phyloP scores from a whole-genome alignment of 2,888 invertebrate species.

The Nomada lathburiana region DNA sequence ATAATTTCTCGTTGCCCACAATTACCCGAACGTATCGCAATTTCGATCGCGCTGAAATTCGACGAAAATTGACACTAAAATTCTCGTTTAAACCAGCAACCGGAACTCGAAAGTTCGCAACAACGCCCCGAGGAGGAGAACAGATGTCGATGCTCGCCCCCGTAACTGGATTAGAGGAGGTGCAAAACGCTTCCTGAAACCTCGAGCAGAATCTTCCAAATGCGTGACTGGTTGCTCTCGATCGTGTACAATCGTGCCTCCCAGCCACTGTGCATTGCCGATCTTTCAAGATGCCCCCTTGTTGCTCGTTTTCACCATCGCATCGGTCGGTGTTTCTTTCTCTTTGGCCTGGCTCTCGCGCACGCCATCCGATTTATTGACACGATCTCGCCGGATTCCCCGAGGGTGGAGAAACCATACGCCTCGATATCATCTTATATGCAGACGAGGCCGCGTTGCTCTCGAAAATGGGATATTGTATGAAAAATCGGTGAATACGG shows the following conservation, averaged over 20 bases:
- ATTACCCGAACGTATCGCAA: no score
- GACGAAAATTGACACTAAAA: no score
- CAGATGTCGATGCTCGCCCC: constrained; percentile 46
- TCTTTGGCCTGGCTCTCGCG: constrained; percentile 32
- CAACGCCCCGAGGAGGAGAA: constrained; percentile 21
- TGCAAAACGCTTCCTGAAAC: constrained; percentile 52
- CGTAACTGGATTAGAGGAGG: constrained; percentile 59
- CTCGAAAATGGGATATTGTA: constrained; percentile 30
- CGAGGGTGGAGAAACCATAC: constrained; percentile 56
- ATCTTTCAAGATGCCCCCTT: constrained; percentile 35
- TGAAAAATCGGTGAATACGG: constrained; percentile 44
- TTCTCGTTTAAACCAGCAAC: background rate
- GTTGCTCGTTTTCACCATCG: constrained; percentile 30
- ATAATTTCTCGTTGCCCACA: no score
- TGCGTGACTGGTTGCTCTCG: constrained; percentile 54
- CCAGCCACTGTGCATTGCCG: constrained; percentile 42
- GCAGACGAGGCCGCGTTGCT: constrained; percentile 41
- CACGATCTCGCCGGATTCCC: constrained; percentile 52
- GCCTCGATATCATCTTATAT: constrained; percentile 56
- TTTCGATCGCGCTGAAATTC: no score
- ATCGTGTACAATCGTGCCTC: constrained; percentile 48
- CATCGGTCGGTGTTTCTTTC: constrained; percentile 29
- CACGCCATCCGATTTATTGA: constrained; percentile 63
- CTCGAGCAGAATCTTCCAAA: constrained; percentile 44
- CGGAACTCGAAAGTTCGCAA: background rate